Conservation (phyloP, 2,797 vertebrate genomes). For the Bradypus variegatus region DNA sequence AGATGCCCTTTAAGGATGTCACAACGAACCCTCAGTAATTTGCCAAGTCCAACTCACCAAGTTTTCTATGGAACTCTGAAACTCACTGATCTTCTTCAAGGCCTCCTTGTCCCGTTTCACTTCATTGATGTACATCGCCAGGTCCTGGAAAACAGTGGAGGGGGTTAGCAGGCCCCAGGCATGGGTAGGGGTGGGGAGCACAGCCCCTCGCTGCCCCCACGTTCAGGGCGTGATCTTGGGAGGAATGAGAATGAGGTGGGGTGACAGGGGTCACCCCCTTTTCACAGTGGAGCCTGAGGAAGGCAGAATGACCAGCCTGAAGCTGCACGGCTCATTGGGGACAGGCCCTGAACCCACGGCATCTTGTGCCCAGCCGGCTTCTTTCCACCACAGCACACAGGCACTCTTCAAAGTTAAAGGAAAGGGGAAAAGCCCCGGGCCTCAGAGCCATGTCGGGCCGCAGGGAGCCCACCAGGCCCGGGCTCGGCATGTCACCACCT, state of each 20-base stretch:
- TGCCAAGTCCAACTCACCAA: slow-evolving; percentile 78
- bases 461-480: too few species aligned
- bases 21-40: neutral
- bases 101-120: slow-evolving; percentile 99
- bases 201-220: neutral
- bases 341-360: neutral
- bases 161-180: fast-evolving
- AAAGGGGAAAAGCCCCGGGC: too few species aligned
- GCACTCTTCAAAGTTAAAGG: fast-evolving
- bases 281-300: fast-evolving
- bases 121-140: slow-evolving; percentile 99
- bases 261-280: fast-evolving
- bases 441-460: too few species aligned
- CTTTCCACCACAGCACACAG: fast-evolving
- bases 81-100: slow-evolving; percentile 97
- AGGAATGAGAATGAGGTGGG: too few species aligned
- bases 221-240: fast-evolving
- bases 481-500: too few species aligned
- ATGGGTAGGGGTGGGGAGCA: fast-evolving
- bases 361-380: neutral
- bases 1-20: too few species aligned
- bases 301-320: fast-evolving
- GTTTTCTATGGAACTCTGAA: slow-evolving; percentile 98
- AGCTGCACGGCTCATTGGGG: fast-evolving
- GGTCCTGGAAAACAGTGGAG: slow-evolving; percentile 77